These are phyloP conservation scores for Bicyclus anynana DNA, from an alignment of 1,140 invertebrate genomes.

Conservation along the genomic window DNA sequence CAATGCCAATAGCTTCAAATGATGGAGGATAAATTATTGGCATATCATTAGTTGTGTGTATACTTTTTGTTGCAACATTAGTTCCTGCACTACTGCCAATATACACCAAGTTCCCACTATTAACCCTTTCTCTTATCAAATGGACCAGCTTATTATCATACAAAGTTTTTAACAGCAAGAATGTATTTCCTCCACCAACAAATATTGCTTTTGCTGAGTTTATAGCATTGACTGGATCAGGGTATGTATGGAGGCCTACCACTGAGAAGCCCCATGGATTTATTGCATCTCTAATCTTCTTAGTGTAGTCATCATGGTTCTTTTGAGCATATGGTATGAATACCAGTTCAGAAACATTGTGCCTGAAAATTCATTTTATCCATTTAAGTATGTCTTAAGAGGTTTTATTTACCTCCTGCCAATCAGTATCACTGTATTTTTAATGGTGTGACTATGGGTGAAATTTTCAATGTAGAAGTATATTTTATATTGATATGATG, in stretches of 20 bases:
- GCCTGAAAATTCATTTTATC: slow-evolving; percentile 79
- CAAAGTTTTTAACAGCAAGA: slow-evolving; percentile 83
- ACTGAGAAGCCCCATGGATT: slow-evolving; percentile 82
- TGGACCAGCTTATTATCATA: slow-evolving; percentile 84
- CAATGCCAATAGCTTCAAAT: slow-evolving; percentile 84
- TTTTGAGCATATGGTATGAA: slow-evolving; percentile 88
- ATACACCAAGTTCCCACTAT: slow-evolving; percentile 83
- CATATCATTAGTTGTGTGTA: slow-evolving; percentile 92
- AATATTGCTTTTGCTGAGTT: slow-evolving; percentile 83
- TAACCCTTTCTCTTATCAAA: slow-evolving; percentile 80
- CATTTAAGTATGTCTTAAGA: no score
- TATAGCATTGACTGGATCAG: slow-evolving; percentile 78
- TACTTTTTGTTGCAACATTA: slow-evolving; percentile 88
- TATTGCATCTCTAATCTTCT: slow-evolving; percentile 80
- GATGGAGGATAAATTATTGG: slow-evolving; percentile 87
- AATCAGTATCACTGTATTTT: no score
- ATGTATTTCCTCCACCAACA: slow-evolving; percentile 89
- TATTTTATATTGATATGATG: no score
- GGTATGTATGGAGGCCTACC: slow-evolving; percentile 80
- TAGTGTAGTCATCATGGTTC: slow-evolving; percentile 83
- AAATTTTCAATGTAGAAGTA: no score
- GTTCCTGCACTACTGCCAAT: slow-evolving; percentile 90
- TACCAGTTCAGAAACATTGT: slow-evolving; percentile 81
- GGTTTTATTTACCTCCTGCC: no score
- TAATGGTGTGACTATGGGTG: no score